Evolutionary conservation across 2,888 invertebrate genomes (phyloP).

Genomic region (Diogma glabrata): DNA sequence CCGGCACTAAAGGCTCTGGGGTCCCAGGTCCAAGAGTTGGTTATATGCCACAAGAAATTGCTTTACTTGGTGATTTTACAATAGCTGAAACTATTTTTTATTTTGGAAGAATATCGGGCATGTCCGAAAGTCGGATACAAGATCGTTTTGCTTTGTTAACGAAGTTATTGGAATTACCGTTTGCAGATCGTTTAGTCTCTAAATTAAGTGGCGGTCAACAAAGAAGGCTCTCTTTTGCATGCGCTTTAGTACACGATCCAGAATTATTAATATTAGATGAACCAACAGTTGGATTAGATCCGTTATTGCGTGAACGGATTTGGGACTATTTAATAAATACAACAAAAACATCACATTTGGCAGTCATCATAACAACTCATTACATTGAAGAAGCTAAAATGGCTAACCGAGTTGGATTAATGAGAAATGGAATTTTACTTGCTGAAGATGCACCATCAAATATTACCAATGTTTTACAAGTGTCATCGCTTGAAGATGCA

Average conservation of each 20-base stretch:
- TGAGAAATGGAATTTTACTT: constrained; percentile 72
- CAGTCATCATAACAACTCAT: constrained; percentile 88
- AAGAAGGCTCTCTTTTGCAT: constrained; percentile 77
- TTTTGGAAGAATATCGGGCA: constrained; percentile 76
- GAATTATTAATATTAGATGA: constrained; percentile 83
- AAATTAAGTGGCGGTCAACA: constrained; percentile 82
- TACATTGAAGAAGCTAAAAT: constrained; percentile 87
- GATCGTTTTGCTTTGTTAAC: constrained; percentile 56
- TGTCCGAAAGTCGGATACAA: constrained; percentile 50
- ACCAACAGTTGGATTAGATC: constrained; percentile 90
- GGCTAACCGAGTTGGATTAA: constrained; percentile 73
- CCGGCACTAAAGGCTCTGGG: constrained; percentile 46
- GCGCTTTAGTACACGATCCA: constrained; percentile 78
- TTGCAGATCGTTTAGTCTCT: constrained; percentile 45
- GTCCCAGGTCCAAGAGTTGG: constrained; percentile 57
- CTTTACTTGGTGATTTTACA: constrained; percentile 65
- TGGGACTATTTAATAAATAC: constrained; percentile 74
- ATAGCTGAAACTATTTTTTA: constrained; percentile 74
- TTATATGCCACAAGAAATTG: constrained; percentile 73
- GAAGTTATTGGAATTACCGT: constrained; percentile 64
- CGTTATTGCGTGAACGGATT: constrained; percentile 75
- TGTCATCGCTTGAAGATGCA: constrained; percentile 72
- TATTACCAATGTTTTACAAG: constrained; percentile 56
- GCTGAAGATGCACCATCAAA: constrained; percentile 73
- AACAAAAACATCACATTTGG: constrained; percentile 54